phyloP scores from a whole-genome alignment of 1,140 invertebrate species.

The Drosophila nigrodunni region DNA sequence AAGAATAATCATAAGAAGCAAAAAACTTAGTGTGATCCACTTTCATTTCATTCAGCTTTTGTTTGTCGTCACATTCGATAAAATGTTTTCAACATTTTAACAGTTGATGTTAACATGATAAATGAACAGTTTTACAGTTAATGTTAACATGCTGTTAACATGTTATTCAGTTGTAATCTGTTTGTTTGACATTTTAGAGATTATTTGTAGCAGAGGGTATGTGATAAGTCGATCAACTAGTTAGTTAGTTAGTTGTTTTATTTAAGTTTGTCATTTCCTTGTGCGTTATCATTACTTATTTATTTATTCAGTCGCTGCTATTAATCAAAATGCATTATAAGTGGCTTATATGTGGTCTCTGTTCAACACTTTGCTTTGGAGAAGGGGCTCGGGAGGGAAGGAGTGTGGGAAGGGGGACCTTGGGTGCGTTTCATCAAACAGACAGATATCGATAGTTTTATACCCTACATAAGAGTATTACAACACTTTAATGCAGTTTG shows the following conservation, averaged over 20 bases:
- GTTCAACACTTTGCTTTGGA: neutral
- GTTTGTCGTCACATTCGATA: conserved; percentile 10
- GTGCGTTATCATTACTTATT: conserved; percentile 39
- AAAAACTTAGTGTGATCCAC: conserved; percentile 28
- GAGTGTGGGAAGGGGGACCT: neutral
- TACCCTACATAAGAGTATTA: neutral
- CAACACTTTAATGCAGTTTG: no score
- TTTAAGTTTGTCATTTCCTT: conserved; percentile 39
- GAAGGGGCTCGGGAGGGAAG: no score
- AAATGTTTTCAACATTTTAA: neutral
- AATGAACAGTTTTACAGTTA: no score
- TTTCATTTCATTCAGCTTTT: conserved; percentile 29
- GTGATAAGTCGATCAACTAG: neutral
- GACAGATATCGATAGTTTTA: conserved; percentile 53
- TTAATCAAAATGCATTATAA: conserved; percentile 75
- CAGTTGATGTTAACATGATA: conserved; percentile 17
- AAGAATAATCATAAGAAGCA: conserved; percentile 5
- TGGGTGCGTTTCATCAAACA: conserved; percentile 68
- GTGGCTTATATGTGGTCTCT: conserved; percentile 33
- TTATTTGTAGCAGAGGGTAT: conserved; percentile 18
- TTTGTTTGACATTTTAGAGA: neutral
- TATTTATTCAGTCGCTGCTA: conserved; percentile 54
- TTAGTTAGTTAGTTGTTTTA: conserved; percentile 1
- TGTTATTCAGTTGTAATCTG: neutral
- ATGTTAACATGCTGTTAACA: conserved; percentile 7